Evolutionary conservation across 2,113 vertebrate genomes (phyloP), one percentile per base, ranked within the genome.

Genomic region (Phalacrocorax carbo): DNA sequence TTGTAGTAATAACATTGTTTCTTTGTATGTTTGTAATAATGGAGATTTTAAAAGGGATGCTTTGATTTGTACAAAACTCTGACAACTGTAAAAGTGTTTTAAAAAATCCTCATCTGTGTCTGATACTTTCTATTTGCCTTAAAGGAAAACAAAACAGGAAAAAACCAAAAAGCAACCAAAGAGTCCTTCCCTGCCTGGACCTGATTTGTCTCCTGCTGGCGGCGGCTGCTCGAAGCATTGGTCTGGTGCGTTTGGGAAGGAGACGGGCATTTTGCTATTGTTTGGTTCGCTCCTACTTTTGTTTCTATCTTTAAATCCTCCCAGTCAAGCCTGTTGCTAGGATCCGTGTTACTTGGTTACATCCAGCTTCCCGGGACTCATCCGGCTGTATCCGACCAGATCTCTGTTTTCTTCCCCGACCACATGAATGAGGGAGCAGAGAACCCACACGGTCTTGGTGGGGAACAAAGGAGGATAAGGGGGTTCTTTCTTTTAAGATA

Each of bases 1-100:
- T 98, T 98, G 97, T 98, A 97, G 97, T 97, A 96, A 97, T 75
- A 91, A 94, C 93, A 65, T 97, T 55, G 80, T 98, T 97, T 85
- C 97, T 98, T 98, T 98, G 97, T 98, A 98, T 97, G 97, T 98
- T 98, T 98, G 97, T 98, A 97, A 98, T 95, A 98, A 97, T 79
- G 92, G 94, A 83, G 80, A 97, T 98, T 98, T 98, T 98, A 87
- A 97, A 97, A 96, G 96, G 96, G 97, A 95, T 65, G 95, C 97
- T 97, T 97, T 93, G 95, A 97, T 98, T 98, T 98, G 98, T 98
- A 98, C 95, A 94, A 97, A 98, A 97, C 94, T 97, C 97, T 93
- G 96, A 95, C 92, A 94, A 94, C 97, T 91, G 97, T 97, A 97
- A 98, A 98, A 97, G 96, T 96, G 97, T 96, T 98, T 97, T 97